Percentiles rank a stretch among this genome's conserved stretches.
phyloP scores from a whole-genome alignment of 2,797 vertebrate genomes.

The Notolepis coatsorum region DNA sequence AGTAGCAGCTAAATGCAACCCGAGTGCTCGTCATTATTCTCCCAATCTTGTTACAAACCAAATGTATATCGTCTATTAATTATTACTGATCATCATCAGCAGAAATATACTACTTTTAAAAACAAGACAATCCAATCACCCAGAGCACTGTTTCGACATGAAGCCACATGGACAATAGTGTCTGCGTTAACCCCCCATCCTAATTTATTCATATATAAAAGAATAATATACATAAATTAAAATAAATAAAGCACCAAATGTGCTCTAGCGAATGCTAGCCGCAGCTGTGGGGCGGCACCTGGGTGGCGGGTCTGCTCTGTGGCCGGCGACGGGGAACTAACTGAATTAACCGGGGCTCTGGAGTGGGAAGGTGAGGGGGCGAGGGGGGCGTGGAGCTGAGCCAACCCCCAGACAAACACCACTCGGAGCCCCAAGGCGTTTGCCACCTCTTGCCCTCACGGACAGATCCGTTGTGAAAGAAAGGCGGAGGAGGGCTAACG shows the following conservation, averaged over 20 bases:
- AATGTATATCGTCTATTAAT: too few relatives aligned
- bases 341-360: slow-evolving; percentile 27
- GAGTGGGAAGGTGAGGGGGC: slow-evolving; percentile 19
- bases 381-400: slow-evolving; percentile 11
- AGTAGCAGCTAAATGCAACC: too few relatives aligned
- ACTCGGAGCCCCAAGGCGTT: slow-evolving; percentile 39
- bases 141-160: too few relatives aligned
- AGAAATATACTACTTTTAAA: too few relatives aligned
- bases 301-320: slow-evolving; percentile 6
- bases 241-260: not conserved
- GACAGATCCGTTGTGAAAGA: slow-evolving; percentile 64
- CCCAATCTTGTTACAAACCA: too few relatives aligned
- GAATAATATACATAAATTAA: not conserved
- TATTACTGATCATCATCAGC: too few relatives aligned
- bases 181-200: too few relatives aligned
- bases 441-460: slow-evolving; percentile 31
- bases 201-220: too few relatives aligned
- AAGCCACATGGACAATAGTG: not conserved
- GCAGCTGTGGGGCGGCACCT: slow-evolving; percentile 8
- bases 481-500: slow-evolving; percentile 38
- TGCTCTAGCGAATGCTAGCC: not conserved
- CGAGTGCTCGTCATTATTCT: too few relatives aligned
- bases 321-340: slow-evolving; percentile 21
- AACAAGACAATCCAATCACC: too few relatives aligned
- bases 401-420: slow-evolving; percentile 29